Evolutionary conservation across 2,113 vertebrate genomes (phyloP).

Genomic region (Stercorarius parasiticus): DNA sequence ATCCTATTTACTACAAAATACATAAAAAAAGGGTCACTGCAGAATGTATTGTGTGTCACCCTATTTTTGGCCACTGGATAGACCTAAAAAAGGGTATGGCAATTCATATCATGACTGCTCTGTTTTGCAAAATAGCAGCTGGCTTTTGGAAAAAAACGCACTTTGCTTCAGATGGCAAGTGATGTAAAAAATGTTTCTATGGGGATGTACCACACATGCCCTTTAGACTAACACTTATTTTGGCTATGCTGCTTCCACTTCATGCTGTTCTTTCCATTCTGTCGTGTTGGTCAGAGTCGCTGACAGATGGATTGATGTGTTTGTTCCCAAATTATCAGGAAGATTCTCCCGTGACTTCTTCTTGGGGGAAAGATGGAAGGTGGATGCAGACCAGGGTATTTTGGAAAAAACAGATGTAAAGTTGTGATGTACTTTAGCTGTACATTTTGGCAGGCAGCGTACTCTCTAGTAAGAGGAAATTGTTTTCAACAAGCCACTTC

Average conservation of each 20-base stretch:
- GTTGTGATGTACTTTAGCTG: background rate
- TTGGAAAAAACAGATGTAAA: background rate
- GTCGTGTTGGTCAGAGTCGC: background rate
- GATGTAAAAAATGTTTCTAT: background rate
- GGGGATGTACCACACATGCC: background rate
- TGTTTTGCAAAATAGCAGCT: background rate
- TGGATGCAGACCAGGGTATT: background rate
- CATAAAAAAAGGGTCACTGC: rapidly evolving
- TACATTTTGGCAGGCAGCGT: background rate
- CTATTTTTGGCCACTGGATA: background rate
- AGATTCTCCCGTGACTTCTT: background rate
- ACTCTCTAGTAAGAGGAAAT: background rate
- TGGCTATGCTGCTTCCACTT: background rate
- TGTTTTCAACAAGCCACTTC: background rate
- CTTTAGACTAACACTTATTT: background rate
- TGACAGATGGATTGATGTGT: background rate
- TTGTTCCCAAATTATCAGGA: background rate
- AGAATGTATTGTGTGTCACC: background rate
- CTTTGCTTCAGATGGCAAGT: background rate
- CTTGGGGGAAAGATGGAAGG: background rate
- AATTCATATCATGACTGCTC: background rate
- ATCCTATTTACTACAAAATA: background rate
- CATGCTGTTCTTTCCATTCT: background rate
- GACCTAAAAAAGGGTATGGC: background rate
- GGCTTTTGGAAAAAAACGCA: background rate